These are phyloP conservation scores for Horisme vitalbata DNA, from an alignment of 2,888 invertebrate genomes.

Conservation along the genomic window DNA sequence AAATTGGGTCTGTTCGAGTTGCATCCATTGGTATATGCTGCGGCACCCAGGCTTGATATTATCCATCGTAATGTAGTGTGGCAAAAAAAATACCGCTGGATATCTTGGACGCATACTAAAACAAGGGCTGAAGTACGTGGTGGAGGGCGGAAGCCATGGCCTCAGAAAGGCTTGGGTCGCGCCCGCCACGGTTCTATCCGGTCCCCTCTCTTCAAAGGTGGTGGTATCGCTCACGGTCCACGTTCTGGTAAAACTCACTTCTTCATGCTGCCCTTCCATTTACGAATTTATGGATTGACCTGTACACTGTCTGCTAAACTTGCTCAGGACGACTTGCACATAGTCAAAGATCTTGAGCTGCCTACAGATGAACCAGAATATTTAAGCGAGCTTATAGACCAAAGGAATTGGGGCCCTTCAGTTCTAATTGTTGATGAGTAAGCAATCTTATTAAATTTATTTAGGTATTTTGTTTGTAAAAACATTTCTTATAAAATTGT, in stretches of 20 bases:
- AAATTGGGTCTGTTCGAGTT: conserved; percentile 93
- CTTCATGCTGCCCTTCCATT: conserved; percentile 94
- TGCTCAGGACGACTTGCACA: conserved; percentile 97
- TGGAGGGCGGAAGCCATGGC: conserved; percentile 97
- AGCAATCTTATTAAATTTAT: conserved; percentile 46
- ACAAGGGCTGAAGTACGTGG: conserved; percentile 93
- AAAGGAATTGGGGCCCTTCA: conserved; percentile 97
- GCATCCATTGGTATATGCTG: conserved; percentile 94
- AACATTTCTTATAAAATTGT: conserved; percentile 3
- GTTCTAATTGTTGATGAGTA: conserved; percentile 96
- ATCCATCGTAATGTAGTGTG: conserved; percentile 93
- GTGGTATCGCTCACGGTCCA: conserved; percentile 95
- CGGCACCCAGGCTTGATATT: conserved; percentile 92
- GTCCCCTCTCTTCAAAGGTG: conserved; percentile 92
- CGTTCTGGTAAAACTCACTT: conserved; percentile 95
- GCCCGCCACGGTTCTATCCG: conserved; percentile 96
- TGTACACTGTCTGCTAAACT: conserved; percentile 94
- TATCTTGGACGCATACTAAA: conserved; percentile 91
- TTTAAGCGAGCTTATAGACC: conserved; percentile 90
- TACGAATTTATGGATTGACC: conserved; percentile 90
- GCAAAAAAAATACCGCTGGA: conserved; percentile 91
- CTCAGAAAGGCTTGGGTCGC: conserved; percentile 95
- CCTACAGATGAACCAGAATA: conserved; percentile 91
- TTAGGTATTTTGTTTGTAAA: no score
- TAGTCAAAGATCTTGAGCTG: conserved; percentile 93